Base-by-base conservation (phyloP, 2,113 vertebrate species). In the Barbus barbus region DNA sequence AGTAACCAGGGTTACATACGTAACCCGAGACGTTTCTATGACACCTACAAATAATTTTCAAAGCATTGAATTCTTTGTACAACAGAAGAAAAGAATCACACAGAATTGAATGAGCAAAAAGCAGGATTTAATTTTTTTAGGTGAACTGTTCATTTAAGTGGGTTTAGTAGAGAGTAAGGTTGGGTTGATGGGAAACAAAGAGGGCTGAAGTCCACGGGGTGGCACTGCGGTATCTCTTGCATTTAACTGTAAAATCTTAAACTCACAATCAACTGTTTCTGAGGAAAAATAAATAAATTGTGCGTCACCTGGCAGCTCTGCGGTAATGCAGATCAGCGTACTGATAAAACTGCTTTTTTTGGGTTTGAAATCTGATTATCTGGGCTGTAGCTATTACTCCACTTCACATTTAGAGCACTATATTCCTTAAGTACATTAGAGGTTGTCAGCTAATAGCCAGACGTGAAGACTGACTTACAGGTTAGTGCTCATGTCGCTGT, bases 381-480 rank as follows among this genome's bases (percentile, higher is more conserved):
- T 67, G 2, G 2, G 46, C 60, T n/a, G 44, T 22, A 22, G 61
- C 61, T 48, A 69, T 81, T 69, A 69, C 78, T 80, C 24, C 24
- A 7, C 76, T 41, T 78, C 36, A 80, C 78, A 69, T 69, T 69
- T 46, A 46, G 41, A 51, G 78, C 78, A 69, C 78, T 81, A 51
- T 81, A 36, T 51, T 67, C 38, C 11, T 69, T 24, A 51, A 51
- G 41, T 81, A 69, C 78, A 81, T 69, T 81, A 53, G 61, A 53
- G 78, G 41, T 67, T 81, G 41, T 69, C 61, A 81, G 78, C 61
- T 81, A 51, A 81, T 81, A 81, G 41, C 58, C 56, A 80, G 78
- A 80, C 38, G 26, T 2, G 38, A 63, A 80, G 78, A 69, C 78
- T 81, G 78, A 81, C 78, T 6, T 16, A 18, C 83, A 89, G 88